Base-by-base conservation (phyloP, 2,113 vertebrate genomes). In the Todiramphus chloris region DNA sequence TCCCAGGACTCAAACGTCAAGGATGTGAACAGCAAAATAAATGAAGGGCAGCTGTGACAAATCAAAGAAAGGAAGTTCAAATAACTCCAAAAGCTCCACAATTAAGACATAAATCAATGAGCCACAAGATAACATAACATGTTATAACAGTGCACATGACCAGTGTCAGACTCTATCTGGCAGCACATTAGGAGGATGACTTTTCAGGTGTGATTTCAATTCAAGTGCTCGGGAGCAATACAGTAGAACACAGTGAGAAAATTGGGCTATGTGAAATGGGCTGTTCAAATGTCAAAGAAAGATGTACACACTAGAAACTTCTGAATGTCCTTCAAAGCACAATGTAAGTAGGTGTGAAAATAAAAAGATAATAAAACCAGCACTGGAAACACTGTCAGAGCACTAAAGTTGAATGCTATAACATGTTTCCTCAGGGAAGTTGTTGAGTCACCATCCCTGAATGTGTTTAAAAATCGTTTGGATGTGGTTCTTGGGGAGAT, bases 21-120 rank as follows among this genome's bases (percentile, higher is more conserved):
- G 70, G 83, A 64, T 93, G 25, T 76, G 48, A 95, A 46, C 58
- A 3, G 3, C 62, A 85, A 72, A 90, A 95, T 90, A 68, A 94
- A 88, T 88, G 70, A 90, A 76, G 13, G 70, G 39, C 79, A 88
- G 90, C 79, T 92, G 89, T 92, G 19, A 80, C 67, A 93, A 87
- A 83, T 83, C 75, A 76, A 92, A 87, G 59, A 50, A 86, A 87
- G 48, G 66, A 93, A 67, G 68, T 91, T 93, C 83, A 84, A 72
- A 43, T 19, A 87, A 51, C 69, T 82, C 66, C 48, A 78, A 33
- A 33, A 93, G 51, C 27, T 84, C 23, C 43, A 78, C 43, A 82
- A 74, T 41, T 66, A 50, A 87, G 77, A 68, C 50, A 37, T 2
- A 27, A 72, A 95, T 63, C 53, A 80, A 84, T n/a, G 70, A 91